Evolutionary conservation across 1,140 invertebrate genomes (phyloP), one percentile per base, ranked within the genome.

Genomic region (Lucilia cuprina): DNA sequence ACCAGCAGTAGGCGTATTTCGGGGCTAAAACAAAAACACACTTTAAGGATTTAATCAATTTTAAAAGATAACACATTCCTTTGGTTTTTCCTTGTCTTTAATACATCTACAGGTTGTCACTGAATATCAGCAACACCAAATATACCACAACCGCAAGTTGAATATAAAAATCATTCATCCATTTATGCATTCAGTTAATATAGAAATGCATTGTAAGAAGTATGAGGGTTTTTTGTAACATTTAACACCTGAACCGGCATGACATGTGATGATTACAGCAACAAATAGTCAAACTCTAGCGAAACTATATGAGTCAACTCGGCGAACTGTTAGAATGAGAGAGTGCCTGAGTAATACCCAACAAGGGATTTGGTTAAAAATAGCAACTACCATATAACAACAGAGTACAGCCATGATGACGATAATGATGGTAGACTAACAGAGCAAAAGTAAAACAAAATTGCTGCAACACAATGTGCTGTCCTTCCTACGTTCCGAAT

Each of bases 201-300:
- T 41, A 10, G 5, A 41, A 41, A 10, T 41, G 41, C 41, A 41
- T 41, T 41, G 41, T 41, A 41, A 8, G 41, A 5, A 41, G 41
- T 41, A 5, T 41, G 41, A 41, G 41, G 41, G 41, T 41, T 41
- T 41, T 41, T 41, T 41, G 1, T 41, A 80, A 50, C 19, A 50
- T 80, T 80, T 80, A 78, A 80, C 77, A 80, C 77, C 77, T 80
- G 77, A 80, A 25, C 77, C 77, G 19, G 77, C 41, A 80, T 49
- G 25, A 50, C 77, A 4, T 47, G 25, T 80, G 19, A 47, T 41
- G n/a, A 80, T 19, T 7, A 55, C 21, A 21, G 21, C 55, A 7
- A 25, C 65, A 70, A 13, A 55, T 55, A 55, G 41, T 41, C 41
- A 41, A 41, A 7, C 41, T 41, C 41, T 41, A 41, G 10, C 41